These are phyloP conservation scores for Onychostruthus taczanowskii DNA, from an alignment of 2,113 vertebrate species.

Conservation along the genomic window DNA sequence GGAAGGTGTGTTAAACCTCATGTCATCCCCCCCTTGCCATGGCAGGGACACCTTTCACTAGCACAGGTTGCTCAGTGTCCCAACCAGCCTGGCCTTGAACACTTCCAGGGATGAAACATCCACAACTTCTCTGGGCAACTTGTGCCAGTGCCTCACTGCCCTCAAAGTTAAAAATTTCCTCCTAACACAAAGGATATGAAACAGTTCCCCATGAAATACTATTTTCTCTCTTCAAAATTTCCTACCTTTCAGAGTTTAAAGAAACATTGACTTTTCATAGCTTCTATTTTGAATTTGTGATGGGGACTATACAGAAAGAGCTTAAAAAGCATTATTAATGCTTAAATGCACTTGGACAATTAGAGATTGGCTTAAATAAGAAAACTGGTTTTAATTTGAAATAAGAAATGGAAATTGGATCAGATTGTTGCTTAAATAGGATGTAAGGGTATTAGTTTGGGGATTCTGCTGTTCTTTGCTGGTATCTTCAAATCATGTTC, in stretches of 20 bases:
- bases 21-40: background rate
- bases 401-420: background rate
- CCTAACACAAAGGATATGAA: background rate
- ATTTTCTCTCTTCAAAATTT: background rate
- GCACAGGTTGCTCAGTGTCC: accelerated
- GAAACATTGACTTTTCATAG: background rate
- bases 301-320: background rate
- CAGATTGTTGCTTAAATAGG: background rate
- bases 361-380: background rate
- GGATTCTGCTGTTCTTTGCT: background rate
- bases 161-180: background rate
- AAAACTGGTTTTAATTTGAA: background rate
- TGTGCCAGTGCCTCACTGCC: background rate
- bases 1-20: accelerated
- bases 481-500: background rate
- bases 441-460: background rate
- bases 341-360: background rate
- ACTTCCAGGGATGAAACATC: background rate
- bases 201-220: background rate
- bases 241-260: background rate
- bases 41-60: background rate
- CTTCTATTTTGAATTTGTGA: background rate
- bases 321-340: background rate
- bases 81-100: background rate
- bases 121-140: accelerated